phyloP scores from a whole-genome alignment of 1,140 invertebrate species.

The Drosophila ficusphila region DNA sequence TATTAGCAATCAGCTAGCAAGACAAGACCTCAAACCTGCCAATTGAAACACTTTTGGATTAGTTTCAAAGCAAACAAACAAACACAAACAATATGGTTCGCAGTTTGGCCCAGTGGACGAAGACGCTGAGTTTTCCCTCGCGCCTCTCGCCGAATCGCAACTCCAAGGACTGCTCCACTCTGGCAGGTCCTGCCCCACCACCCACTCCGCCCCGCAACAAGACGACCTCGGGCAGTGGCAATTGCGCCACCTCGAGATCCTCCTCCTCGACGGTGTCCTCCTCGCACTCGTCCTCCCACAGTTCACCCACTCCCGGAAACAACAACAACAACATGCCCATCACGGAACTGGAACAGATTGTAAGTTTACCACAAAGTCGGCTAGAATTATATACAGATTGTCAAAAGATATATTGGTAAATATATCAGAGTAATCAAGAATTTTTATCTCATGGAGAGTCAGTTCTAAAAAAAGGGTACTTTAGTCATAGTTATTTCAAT shows the following conservation, averaged over 20 bases:
- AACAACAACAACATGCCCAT: constrained; percentile 85
- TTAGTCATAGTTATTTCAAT: too few species aligned
- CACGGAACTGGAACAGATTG: constrained; percentile 87
- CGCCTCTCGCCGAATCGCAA: constrained; percentile 91
- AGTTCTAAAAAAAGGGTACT: too few species aligned
- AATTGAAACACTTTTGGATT: constrained; percentile 68
- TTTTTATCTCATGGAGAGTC: too few species aligned
- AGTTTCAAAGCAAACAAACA: constrained; percentile 48
- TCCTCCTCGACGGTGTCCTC: constrained; percentile 85
- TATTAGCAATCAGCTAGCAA: constrained; percentile 2
- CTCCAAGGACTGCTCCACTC: constrained; percentile 88
- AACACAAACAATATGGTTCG: constrained; percentile 88
- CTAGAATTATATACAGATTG: too few species aligned
- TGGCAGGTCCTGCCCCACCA: constrained; percentile 84
- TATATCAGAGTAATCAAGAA: too few species aligned
- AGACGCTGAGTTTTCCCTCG: constrained; percentile 93
- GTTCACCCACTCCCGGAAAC: constrained; percentile 82
- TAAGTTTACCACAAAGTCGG: constrained; percentile 84
- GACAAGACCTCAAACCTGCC: constrained; percentile 12
- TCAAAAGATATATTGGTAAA: too few species aligned
- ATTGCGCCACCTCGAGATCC: constrained; percentile 81
- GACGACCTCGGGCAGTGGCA: constrained; percentile 43
- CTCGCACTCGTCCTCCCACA: constrained; percentile 71
- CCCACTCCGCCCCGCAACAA: constrained; percentile 86
- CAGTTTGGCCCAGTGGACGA: constrained; percentile 93